A percentile compares a stretch with the other conserved stretches of the same genome.
phyloP scores from a whole-genome alignment of 1,140 invertebrate genomes.

The Danaus plexippus region DNA sequence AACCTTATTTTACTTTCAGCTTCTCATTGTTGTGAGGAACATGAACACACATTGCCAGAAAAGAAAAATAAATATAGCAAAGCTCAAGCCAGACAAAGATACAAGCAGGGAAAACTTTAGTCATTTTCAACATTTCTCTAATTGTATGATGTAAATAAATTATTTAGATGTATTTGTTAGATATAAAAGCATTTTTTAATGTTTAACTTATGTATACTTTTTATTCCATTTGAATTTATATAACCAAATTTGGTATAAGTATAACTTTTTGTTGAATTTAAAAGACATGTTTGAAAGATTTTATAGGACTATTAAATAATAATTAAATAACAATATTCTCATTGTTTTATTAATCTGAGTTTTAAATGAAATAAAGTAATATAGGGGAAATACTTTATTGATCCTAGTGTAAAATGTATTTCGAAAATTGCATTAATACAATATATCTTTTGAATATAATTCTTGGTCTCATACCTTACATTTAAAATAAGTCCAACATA shows the following conservation, averaged over 20 bases:
- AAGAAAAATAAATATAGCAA: constrained; percentile 74
- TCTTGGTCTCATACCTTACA: constrained; percentile 62
- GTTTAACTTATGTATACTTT: constrained; percentile 14
- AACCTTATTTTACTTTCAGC: too few species aligned
- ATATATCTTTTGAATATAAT: constrained; percentile 63
- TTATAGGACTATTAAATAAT: constrained; percentile 11
- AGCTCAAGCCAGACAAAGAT: constrained; percentile 79
- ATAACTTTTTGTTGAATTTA: constrained; percentile 14
- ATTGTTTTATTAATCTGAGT: background rate
- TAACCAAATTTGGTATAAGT: constrained; percentile 14
- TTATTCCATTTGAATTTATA: constrained; percentile 18
- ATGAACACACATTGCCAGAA: constrained; percentile 47
- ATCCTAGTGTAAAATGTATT: constrained; percentile 68
- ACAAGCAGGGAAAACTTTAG: constrained; percentile 77
- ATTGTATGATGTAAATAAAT: constrained; percentile 9
- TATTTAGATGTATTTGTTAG: constrained; percentile 14
- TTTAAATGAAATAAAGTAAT: constrained; percentile 12
- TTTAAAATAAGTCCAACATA: constrained; percentile 60
- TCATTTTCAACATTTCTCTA: constrained; percentile 12
- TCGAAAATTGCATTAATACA: constrained; percentile 68
- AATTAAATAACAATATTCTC: background rate
- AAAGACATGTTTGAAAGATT: constrained; percentile 9
- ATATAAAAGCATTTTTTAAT: constrained; percentile 7
- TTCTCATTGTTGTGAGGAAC: constrained; percentile 23
- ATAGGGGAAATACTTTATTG: constrained; percentile 67